These are phyloP conservation scores for Linnaemya tessellans DNA, from an alignment of 2,888 invertebrate species.

Conservation along the genomic window DNA sequence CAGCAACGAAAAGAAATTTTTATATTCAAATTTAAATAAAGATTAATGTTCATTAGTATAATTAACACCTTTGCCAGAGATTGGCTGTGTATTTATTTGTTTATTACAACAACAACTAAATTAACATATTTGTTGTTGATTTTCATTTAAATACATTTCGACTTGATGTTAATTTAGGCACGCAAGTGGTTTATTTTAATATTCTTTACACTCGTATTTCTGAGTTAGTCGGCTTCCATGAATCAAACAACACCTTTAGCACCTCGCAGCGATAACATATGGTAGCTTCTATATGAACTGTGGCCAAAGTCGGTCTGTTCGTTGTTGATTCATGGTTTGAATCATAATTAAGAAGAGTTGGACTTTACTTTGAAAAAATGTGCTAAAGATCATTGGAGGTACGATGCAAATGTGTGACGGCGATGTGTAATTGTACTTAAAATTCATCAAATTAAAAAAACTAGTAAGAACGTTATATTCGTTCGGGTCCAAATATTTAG, in stretches of 20 bases:
- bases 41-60: slow-evolving; percentile 45
- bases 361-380: no score
- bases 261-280: no score
- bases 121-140: slow-evolving; percentile 21
- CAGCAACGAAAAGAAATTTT: slow-evolving; percentile 4
- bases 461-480: no score
- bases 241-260: not conserved
- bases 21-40: slow-evolving; percentile 18
- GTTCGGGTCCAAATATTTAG: no score
- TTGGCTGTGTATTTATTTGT: slow-evolving; percentile 19
- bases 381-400: no score
- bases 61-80: slow-evolving; percentile 27
- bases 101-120: slow-evolving; percentile 4
- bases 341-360: no score
- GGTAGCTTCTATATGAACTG: no score
- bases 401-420: no score
- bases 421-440: no score
- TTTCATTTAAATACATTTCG: slow-evolving; percentile 32
- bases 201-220: not conserved
- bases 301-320: no score
- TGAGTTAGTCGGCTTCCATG: not conserved
- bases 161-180: slow-evolving; percentile 32
- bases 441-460: no score
- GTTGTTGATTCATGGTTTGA: no score
- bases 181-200: not conserved